Base-by-base conservation (phyloP, 2,888 invertebrate genomes). In the Abrostola tripartita region DNA sequence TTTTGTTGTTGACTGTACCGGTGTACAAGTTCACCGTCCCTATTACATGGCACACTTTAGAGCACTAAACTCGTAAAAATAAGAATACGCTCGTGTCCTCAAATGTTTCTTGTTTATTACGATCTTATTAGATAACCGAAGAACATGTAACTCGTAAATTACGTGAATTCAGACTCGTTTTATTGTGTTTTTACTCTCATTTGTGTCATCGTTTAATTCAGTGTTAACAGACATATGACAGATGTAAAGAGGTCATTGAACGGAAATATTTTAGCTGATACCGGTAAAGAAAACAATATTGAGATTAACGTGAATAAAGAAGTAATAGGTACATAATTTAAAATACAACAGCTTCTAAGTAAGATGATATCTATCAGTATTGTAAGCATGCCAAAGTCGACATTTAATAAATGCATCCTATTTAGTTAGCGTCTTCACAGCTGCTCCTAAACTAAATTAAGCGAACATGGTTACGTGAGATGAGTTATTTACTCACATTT, bases 51-150 rank as follows among this genome's bases (percentile, higher is more conserved):
- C 61, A 66, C 54, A 63, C n/a, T 64, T 67, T 66, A 74, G 41
- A 64, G 58, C 66, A 69, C 65, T 68, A 65, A 44, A 58, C 71
- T 59, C 54, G 40, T 52, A 59, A 24, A 42, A 64, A 58, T 38
- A 10, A 61, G 52, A 60, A 61, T 54, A 49, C 44, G 9, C 11
- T 53, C 37, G 56, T 64, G 0, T 14, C 40, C 52, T 6, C 52
- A 11, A 60, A 52, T 52, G 68, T 63, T 54, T 14, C 42, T 36
- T 24, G 24, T 71, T 71, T 67, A 55, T 63, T 65, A 65, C 42
- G 56, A 14, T 66, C 66, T 65, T 57, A 67, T 79, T 65, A 78
- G 65, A 73, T 76, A 71, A 79, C 58, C 12, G 42, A 44, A 38
- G 7, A 47, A 47, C 8, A 50, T 10, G 24, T 14, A 37, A 52